These are phyloP conservation scores for Spicauda simplicius DNA, from an alignment of 2,888 invertebrate species.

Conservation along the genomic window DNA sequence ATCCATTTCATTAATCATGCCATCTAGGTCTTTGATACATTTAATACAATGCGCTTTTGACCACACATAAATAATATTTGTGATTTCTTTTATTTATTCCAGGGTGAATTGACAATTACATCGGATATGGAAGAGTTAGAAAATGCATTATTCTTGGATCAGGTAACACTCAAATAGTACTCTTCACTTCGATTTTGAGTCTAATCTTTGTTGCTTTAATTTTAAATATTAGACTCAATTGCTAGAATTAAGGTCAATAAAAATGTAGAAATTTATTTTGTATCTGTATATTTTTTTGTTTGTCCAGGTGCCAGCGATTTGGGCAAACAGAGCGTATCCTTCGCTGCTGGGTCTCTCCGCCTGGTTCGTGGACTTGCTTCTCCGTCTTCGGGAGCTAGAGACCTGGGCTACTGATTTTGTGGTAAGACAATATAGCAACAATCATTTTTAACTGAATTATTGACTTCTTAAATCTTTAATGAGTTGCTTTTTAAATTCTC, in stretches of 20 bases:
- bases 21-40: too few relatives aligned
- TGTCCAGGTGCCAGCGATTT: constrained; percentile 90
- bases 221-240: too few relatives aligned
- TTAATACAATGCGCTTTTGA: too few relatives aligned
- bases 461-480: too few relatives aligned
- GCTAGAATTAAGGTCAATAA: too few relatives aligned
- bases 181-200: too few relatives aligned
- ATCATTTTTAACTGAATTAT: constrained; percentile 11
- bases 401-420: constrained; percentile 98
- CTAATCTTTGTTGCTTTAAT: too few relatives aligned
- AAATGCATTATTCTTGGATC: constrained; percentile 96
- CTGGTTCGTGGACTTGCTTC: constrained; percentile 96
- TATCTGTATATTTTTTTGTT: too few relatives aligned
- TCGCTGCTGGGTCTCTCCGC: constrained; percentile 93
- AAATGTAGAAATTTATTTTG: too few relatives aligned
- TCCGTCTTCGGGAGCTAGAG: constrained; percentile 94
- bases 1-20: too few relatives aligned
- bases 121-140: constrained; percentile 98
- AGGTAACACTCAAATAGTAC: constrained; percentile 67
- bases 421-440: constrained; percentile 73
- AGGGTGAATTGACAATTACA: constrained; percentile 98
- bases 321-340: constrained; percentile 96
- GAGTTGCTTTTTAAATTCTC: too few relatives aligned
- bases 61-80: too few relatives aligned
- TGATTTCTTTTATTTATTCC: constrained; percentile 41